Base-by-base conservation (phyloP, 2,888 invertebrate genomes). In the Electrophaes corylata region DNA sequence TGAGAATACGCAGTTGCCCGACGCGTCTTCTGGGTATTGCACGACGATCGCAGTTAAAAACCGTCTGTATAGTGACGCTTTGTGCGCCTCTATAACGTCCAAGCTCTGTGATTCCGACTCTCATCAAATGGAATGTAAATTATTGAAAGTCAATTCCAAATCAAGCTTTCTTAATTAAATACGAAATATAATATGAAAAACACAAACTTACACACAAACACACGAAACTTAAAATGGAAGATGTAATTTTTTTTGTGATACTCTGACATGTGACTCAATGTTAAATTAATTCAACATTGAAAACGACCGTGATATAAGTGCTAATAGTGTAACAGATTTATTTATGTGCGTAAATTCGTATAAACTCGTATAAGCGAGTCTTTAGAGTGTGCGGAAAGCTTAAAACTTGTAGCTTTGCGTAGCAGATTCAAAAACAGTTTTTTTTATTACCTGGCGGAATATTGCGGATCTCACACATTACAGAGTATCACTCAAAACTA, bases 81-180 rank as follows among this genome's bases (percentile, higher is more conserved):
- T 8, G 11, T 31, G 40, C 40, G 16, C 39, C 39, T 12, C 39
- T 8, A 47, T 12, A 18, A 6, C 14, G n/a, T 20, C 6, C 11
- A 23, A 39, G 47, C 54, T 60, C 55, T 51, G 23, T 60, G 60
- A 33, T 51, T 60, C 49, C 51, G 55, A 51, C 46, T 41, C 45
- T 47, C 40, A 56, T 62, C 44, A 29, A 50, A 51, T 61, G 67
- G 67, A 67, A 67, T 67, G 67, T 67, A 29, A 26, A 29, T 63
- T 43, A 54, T 50, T 49, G 54, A 62, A 61, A 64, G 59, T 67
- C 63, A 65, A 67, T 64, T 67, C 63, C 63, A 50, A 64, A 60
- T 60, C 45, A 60, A 60, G 49, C 62, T 66, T 66, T 64, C 60
- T 44, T 60, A 50, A 35, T 46, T 54, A 47, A 45, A 49, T 65